Conservation (phyloP, 2,888 invertebrate genomes). For the Tenodera sinensis region DNA sequence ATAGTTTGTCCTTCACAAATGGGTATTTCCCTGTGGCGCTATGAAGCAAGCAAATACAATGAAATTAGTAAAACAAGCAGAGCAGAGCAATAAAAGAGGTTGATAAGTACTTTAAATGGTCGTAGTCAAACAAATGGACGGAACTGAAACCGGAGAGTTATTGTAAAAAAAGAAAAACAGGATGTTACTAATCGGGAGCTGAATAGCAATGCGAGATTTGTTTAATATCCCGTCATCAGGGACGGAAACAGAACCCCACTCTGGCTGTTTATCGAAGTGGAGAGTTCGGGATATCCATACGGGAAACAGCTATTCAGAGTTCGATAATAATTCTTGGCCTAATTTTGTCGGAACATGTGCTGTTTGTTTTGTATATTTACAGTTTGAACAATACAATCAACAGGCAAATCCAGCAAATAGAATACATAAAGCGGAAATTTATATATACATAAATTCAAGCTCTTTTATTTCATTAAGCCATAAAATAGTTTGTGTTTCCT, state of each 20-base stretch:
- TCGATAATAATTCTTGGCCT: not conserved
- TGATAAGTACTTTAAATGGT: not conserved
- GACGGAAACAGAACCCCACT: not conserved
- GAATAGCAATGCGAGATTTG: not conserved
- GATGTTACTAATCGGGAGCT: not conserved
- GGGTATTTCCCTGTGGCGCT: too few relatives aligned
- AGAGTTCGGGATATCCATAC: not conserved
- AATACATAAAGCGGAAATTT: too few relatives aligned
- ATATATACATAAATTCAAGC: too few relatives aligned
- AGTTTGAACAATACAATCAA: too few relatives aligned
- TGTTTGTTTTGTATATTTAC: not conserved
- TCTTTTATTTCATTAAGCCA: too few relatives aligned
- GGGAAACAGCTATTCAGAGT: not conserved
- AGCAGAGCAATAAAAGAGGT: not conserved
- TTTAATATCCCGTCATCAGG: not conserved
- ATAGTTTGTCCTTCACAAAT: too few relatives aligned
- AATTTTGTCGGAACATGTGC: not conserved
- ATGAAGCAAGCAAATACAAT: too few relatives aligned
- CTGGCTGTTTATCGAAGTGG: not conserved
- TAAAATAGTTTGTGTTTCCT: too few relatives aligned
- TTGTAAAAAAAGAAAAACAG: not conserved
- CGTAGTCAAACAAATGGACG: not conserved
- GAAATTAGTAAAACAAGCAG: not conserved
- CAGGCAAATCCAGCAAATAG: too few relatives aligned
- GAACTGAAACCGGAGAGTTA: not conserved